Evolutionary conservation across 2,797 vertebrate species (phyloP).

Genomic region (Anguilla anguilla): DNA sequence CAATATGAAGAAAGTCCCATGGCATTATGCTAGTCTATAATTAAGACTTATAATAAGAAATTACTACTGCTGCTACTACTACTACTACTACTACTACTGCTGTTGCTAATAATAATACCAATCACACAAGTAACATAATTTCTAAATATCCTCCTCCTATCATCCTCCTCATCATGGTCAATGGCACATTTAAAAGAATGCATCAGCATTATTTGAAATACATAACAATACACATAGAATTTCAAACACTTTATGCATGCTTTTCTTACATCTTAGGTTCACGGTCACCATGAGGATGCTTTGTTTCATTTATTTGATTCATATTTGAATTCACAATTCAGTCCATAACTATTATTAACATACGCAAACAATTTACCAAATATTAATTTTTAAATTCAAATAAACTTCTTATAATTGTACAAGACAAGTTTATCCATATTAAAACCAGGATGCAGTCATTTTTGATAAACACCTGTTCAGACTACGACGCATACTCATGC

Average conservation of each 20-base stretch:
- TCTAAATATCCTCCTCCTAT: background rate
- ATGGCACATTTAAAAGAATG: background rate
- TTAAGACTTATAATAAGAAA: background rate
- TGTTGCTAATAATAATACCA: background rate
- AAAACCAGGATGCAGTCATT: background rate
- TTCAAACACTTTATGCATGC: background rate
- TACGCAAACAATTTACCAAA: background rate
- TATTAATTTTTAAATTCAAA: background rate
- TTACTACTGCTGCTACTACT: too few relatives aligned
- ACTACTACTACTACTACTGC: too few relatives aligned
- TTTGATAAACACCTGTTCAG: background rate
- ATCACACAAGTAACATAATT: background rate
- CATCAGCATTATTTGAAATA: background rate
- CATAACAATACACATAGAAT: background rate
- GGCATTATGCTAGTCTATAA: background rate
- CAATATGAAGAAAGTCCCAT: background rate
- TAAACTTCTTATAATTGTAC: background rate
- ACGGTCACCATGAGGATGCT: too few relatives aligned
- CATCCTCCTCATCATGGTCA: background rate
- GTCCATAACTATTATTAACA: too few relatives aligned
- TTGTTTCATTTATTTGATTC: too few relatives aligned
- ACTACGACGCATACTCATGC: background rate
- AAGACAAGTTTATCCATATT: background rate
- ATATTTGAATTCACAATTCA: too few relatives aligned
- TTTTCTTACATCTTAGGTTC: background rate